Base-by-base conservation (phyloP, 2,797 vertebrate species). In the Rhinichthys osculus region DNA sequence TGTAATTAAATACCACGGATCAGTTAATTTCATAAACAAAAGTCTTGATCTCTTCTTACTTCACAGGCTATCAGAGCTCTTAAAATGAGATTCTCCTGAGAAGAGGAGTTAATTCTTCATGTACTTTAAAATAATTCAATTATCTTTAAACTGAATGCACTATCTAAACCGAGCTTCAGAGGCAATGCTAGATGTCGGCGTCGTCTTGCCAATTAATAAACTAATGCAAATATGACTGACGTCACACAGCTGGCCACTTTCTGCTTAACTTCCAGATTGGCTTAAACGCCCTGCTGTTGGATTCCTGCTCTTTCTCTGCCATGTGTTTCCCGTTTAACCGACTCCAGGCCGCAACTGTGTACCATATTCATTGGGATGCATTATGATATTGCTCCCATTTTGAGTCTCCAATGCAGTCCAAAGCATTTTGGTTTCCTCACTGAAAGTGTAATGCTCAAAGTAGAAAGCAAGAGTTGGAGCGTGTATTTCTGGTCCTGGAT, bases 171-270 rank as follows among this genome's bases (percentile, higher is more conserved):
- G n/a, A 78, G 74, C 52, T 59, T 40, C 54, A n/a, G 33, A 42
- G 38, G 40, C 14, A 6, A 6, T n/a, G 11, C 21, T 38, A 38
- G 30, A 83, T 76, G 57, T 47, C 19, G 23, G 16, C 40, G 23
- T 6, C 19, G 4, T 73, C 40, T 40, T 47, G 40, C 42, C 71
- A 50, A 47, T 83, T 74, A 35, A 83, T 50, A 50, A 74, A 35
- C 70, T 50, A 73, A 64, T 83, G 70, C 57, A 83, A 83, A 44
- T 74, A 64, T 50, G 38, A 27, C 54, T 44, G 38, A 47, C 7
- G 42, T 73, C 54, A 83, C 38, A 62, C 81, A 83, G 81, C 70
- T 74, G 81, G 17, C 70, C 40, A 44, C 70, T 73, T 70, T 35
- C 40, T 38, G 71, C 57, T 66, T 7, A 2, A 38, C 64, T 66